Base-by-base conservation (phyloP, 2,888 invertebrate genomes). In the Sesamia inferens region DNA sequence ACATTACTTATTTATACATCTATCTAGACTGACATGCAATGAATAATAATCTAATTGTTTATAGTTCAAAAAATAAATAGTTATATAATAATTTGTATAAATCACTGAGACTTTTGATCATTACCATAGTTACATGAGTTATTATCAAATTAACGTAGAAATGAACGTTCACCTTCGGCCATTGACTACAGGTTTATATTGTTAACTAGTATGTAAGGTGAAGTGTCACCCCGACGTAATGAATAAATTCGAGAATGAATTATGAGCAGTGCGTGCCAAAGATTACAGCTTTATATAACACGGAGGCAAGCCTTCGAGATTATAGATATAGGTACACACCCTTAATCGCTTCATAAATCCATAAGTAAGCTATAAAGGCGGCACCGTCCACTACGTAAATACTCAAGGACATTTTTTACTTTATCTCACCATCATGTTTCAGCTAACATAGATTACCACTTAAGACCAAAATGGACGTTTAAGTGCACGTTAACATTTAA, bases 161-260 rank as follows among this genome's bases (percentile, higher is more conserved):
- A 71, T 65, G 57, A 51, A 59, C 57, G 58, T 68, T 61, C n/a
- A 70, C 68, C 75, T 76, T 71, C 55, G 44, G 31, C 19, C 64
- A 69, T 77, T 77, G 58, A 70, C 71, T 69, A 71, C 57, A 58
- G 72, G 83, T 83, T 84, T 78, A 83, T 71, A 70, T 66, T 58
- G 51, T 62, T 70, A 68, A 61, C 61, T 69, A 76, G 24, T 71
- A 73, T 68, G 62, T 68, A 73, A 74, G 82, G 78, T 81, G 67
- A 76, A 71, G 66, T 83, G 78, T 83, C 74, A 81, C 62, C 79
- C 74, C 67, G 71, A 51, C 48, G 78, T 86, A 87, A 89, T 89
- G 85, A 86, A 89, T 89, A 86, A 84, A 80, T 83, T 81, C 68
- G 48, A 74, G 75, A 76, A 79, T 88, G 88, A 89, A 80, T 85